phyloP scores from a whole-genome alignment of 2,797 vertebrate genomes.

The Eremophila alpestris region DNA sequence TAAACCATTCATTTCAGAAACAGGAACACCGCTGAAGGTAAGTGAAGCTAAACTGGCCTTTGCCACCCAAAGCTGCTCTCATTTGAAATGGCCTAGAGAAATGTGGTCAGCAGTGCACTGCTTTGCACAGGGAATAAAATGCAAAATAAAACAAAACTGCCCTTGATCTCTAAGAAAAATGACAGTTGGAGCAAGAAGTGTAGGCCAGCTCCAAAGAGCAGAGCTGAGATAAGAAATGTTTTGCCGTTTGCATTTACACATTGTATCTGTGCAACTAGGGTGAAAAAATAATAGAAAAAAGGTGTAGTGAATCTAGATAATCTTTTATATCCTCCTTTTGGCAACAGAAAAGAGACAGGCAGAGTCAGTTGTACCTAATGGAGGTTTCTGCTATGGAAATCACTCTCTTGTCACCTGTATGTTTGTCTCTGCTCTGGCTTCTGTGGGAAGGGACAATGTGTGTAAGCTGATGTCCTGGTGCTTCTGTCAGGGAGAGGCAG shows the following conservation, averaged over 20 bases:
- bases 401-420: not conserved
- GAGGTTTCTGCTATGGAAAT: not conserved
- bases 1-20: conserved; percentile 72
- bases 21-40: conserved; percentile 72
- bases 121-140: not conserved
- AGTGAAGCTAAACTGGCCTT: conserved; percentile 72
- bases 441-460: not conserved
- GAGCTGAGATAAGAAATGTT: conserved; percentile 24
- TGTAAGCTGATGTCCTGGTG: not conserved
- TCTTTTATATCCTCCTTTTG: not conserved
- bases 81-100: not conserved
- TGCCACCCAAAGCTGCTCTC: conserved; percentile 24
- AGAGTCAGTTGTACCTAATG: not conserved
- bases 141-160: not conserved
- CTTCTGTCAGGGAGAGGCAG: not conserved
- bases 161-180: not conserved
- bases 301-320: not conserved
- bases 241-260: not conserved
- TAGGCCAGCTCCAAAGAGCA: not conserved
- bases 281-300: not conserved
- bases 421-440: not conserved
- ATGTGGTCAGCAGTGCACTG: not conserved
- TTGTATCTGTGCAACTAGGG: not conserved
- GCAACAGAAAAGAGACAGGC: not conserved
- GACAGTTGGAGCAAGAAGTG: not conserved